Percentiles rank a stretch among this genome's conserved stretches.
Conservation (phyloP, 2,888 invertebrate genomes). For the Caenorhabditis sinica region DNA sequence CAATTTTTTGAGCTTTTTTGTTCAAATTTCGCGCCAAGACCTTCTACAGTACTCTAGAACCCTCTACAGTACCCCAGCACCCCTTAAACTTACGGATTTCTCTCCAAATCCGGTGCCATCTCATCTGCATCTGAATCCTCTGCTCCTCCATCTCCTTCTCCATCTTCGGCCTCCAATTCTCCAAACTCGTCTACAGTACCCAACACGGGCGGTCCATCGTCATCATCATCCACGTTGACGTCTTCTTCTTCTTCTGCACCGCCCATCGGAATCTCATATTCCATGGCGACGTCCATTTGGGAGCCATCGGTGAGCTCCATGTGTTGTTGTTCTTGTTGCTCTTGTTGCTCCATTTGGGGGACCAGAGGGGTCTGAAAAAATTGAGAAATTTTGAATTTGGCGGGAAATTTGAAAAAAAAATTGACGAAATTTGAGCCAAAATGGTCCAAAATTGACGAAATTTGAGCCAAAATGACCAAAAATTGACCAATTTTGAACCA, state of each 20-base stretch:
- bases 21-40: not conserved
- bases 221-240: not conserved
- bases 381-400: too few relatives aligned
- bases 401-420: too few relatives aligned
- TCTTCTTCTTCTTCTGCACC: not conserved
- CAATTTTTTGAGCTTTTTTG: not conserved
- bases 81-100: slow-evolving; percentile 15
- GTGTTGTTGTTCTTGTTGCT: too few relatives aligned
- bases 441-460: too few relatives aligned
- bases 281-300: slow-evolving; percentile 7
- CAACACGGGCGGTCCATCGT: slow-evolving; percentile 24
- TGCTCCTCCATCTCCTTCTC: not conserved
- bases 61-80: not conserved
- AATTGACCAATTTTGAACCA: too few relatives aligned
- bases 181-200: not conserved
- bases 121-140: slow-evolving; percentile 2
- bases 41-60: not conserved
- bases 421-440: too few relatives aligned
- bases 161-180: not conserved
- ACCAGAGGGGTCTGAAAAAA: not conserved
- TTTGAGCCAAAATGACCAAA: too few relatives aligned
- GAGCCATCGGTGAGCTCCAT: not conserved
- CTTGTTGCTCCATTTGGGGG: not conserved
- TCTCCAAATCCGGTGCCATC: slow-evolving; percentile 23
- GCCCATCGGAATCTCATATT: not conserved